Percentiles rank a stretch among this genome's conserved stretches.
Conservation (phyloP, 2,797 vertebrate species). For the Rhynchotus rufescens region DNA sequence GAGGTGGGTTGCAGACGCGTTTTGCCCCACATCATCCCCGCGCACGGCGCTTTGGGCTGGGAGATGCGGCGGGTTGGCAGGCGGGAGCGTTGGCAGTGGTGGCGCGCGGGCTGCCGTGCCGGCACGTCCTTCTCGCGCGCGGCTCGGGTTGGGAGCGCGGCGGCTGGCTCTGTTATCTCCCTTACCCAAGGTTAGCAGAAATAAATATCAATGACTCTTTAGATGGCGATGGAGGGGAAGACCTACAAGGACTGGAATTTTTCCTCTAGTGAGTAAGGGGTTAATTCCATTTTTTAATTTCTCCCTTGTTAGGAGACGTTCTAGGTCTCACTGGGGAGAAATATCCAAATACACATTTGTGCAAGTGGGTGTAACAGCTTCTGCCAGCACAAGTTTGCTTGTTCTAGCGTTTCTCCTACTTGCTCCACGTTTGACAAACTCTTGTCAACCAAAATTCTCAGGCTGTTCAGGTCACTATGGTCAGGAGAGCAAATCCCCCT, state of each 20-base stretch:
- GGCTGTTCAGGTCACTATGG: not conserved
- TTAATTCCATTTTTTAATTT: not conserved
- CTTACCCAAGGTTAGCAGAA: not conserved
- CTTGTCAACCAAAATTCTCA: not conserved
- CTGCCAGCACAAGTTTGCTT: not conserved
- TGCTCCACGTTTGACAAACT: not conserved
- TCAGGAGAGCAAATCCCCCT: not conserved
- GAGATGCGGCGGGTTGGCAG: not conserved
- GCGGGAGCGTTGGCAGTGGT: rapidly evolving
- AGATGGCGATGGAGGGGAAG: not conserved
- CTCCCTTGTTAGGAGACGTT: not conserved
- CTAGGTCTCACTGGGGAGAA: not conserved
- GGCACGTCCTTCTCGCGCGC: not conserved
- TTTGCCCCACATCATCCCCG: not conserved
- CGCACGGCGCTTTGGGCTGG: not conserved
- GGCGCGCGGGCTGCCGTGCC: rapidly evolving
- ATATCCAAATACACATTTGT: not conserved
- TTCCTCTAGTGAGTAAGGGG: not conserved
- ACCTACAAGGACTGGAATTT: not conserved
- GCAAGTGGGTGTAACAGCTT: not conserved
- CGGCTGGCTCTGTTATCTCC: not conserved
- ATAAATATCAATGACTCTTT: not conserved
- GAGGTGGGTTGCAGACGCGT: not conserved
- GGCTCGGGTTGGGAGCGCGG: not conserved
- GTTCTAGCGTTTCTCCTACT: not conserved